Conservation (phyloP, 2,113 vertebrate genomes). For the Sigmodon hispidus region DNA sequence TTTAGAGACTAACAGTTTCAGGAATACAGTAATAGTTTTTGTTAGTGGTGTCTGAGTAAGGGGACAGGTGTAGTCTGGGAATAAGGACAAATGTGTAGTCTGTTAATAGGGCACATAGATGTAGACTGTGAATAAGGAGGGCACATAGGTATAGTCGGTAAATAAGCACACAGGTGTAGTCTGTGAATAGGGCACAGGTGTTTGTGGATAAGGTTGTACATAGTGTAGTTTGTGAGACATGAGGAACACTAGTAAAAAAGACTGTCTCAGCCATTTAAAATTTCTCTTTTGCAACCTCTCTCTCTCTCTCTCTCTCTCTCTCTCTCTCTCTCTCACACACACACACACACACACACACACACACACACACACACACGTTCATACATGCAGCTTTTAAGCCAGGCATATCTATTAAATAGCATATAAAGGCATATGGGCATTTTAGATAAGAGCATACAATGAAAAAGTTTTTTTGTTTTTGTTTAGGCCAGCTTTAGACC, state of each 20-base stretch:
- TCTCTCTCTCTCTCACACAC: too few species aligned
- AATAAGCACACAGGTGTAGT: not conserved
- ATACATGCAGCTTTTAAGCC: conserved; percentile 1
- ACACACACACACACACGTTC: not conserved
- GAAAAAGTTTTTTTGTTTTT: conserved; percentile 20
- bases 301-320: too few species aligned
- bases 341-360: not conserved
- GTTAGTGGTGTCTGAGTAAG: not conserved
- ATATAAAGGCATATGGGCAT: not conserved
- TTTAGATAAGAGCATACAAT: not conserved
- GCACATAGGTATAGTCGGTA: not conserved
- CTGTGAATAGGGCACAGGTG: too few species aligned
- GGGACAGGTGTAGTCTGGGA: not conserved
- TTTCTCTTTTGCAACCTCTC: not conserved
- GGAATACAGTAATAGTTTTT: conserved; percentile 25
- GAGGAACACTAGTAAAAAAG: conserved; percentile 20
- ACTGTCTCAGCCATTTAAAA: conserved; percentile 11
- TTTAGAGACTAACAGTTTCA: too few species aligned
- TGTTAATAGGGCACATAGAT: not conserved
- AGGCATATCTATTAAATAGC: not conserved
- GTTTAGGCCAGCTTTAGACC: conserved; percentile 32
- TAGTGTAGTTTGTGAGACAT: not conserved
- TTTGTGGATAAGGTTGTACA: too few species aligned
- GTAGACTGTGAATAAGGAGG: not conserved
- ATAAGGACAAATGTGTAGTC: not conserved